Conservation (phyloP, 2,797 vertebrate genomes). For the Falco novaeseelandiae region DNA sequence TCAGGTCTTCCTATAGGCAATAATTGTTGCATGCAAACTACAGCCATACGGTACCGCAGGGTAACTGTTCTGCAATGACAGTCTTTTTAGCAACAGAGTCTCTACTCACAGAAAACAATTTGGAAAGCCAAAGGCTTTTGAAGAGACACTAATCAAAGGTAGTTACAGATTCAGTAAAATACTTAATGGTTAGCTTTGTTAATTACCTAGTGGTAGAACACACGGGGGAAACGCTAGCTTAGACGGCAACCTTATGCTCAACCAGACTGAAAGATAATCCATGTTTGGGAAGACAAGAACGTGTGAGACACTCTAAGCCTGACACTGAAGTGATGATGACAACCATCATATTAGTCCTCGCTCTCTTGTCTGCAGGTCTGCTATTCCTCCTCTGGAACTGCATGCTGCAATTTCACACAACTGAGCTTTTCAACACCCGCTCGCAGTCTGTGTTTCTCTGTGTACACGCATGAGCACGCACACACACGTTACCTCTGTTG, state of each 20-base stretch:
- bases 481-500: conserved; percentile 74
- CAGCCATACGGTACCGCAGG: not conserved
- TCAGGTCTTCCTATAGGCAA: not conserved
- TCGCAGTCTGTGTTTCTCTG: not conserved
- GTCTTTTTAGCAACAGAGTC: not conserved
- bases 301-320: not conserved
- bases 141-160: not conserved
- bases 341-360: not conserved
- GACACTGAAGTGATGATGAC: not conserved
- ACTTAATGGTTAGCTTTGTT: not conserved
- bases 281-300: not conserved
- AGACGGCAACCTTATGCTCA: not conserved
- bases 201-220: not conserved
- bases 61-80: not conserved
- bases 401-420: not conserved
- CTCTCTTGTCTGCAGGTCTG: not conserved
- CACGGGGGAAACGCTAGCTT: not conserved
- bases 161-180: not conserved
- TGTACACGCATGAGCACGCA: accelerated
- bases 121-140: not conserved
- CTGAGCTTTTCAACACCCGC: not conserved
- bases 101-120: not conserved
- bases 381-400: not conserved
- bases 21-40: not conserved
- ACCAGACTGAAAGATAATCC: not conserved